Evolutionary conservation across 2,113 vertebrate species (phyloP), one percentile per base, ranked within the genome.

Genomic region (Pseudonaja textilis): DNA sequence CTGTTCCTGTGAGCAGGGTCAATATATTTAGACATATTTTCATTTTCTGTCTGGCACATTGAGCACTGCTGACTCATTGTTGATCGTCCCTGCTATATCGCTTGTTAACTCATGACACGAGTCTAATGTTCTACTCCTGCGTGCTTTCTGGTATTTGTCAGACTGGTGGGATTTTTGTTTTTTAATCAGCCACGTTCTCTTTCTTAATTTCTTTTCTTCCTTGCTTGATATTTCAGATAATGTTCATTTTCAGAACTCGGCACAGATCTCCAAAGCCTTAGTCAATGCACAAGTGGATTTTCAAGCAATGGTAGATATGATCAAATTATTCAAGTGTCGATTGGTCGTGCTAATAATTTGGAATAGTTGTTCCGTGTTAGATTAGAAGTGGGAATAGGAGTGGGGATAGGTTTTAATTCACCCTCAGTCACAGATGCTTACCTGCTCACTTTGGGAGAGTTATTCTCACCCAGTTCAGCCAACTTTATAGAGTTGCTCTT

Each of bases 161-260:
- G 0, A 94, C 92, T 95, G 92, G 93, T 93, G 57, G 95, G 61
- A 93, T 96, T 91, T 87, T 96, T 93, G 95, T 93, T 96, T 50
- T 87, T 93, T 55, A 55, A 95, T 93, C 88, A 96, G 74, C 93
- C 95, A 91, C 90, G 96, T 93, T 96, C 94, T 95, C 87, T 93
- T 81, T 26, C 8, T 42, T 89, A 81, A 93, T 93, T 93, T 64
- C 45, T 50, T 23, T 56, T 89, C 54, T 88, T 93, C 59, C 93
- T 91, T 96, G 94, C 90, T 90, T 92, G 95, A 94, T 90, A 94
- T 98, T 98, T 95, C 96, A 99, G 99, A 99, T 98, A 99, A 99
- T 87, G 99, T 99, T 90, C 99, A 99, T 98, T 99, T 99, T 97
- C 99, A 99, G 97, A 99, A 99, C 97, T 98, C 99, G 93, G 99